Evolutionary conservation across 2,888 invertebrate species (phyloP), one percentile per base, ranked within the genome.

Genomic region (Pyrrhia umbra): DNA sequence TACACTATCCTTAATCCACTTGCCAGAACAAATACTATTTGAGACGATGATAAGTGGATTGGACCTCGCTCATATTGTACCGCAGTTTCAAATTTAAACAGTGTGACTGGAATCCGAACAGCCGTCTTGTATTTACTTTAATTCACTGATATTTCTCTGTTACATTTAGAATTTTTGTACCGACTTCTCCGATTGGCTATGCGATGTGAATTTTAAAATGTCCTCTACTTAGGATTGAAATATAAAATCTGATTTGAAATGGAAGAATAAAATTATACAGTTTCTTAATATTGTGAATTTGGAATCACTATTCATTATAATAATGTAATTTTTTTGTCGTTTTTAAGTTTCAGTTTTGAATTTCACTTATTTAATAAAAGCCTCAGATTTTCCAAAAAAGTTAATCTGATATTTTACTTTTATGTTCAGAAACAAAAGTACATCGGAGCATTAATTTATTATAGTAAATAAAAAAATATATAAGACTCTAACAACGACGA

Each of bases 71-170:
- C 85, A 84, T 88, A 89, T 85, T 83, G 85, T 83, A 75, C 70
- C 72, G 75, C 75, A 85, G 88, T 87, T 89, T 88, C 89, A 86
- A 91, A 87, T 88, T 90, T 88, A 89, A 90, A 88, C 88, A 86
- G 75, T 82, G 85, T 83, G 83, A 81, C 85, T 84, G 16, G 82
- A 83, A 83, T 83, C 56, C 39, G 64, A 67, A 68, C 58, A 18
- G 70, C 65, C 57, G 63, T 74, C 55, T 60, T 58, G 52, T 79
- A 49, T 81, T 84, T 79, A 68, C 75, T 83, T 77, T 73, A 77
- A 81, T 75, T 56, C 74, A 68, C 54, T 79, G 74, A 79, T 74
- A 81, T 76, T 79, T 75, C 61, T 68, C 43, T 50, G 56, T 65
- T 62, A 37, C 68, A 40, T 6, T 23, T 46, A 40, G 57, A n/a